Conservation (phyloP, 2,113 vertebrate genomes). For the Psilopsiagon aurifrons region DNA sequence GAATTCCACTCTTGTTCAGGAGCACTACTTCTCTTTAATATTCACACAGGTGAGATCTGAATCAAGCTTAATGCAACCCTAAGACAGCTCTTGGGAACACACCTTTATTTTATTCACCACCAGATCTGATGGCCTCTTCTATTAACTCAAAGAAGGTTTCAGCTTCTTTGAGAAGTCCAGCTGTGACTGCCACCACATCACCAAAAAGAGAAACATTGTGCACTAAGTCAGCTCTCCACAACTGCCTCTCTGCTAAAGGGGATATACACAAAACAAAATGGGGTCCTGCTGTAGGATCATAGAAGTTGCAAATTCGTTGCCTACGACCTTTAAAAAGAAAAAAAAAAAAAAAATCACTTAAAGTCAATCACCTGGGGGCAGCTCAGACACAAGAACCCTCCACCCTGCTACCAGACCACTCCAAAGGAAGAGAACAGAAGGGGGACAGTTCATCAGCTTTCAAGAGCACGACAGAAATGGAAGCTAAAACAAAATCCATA, state of each 20-base stretch:
- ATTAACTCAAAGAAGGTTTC: background rate
- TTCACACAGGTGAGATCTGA: background rate
- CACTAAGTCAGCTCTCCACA: background rate
- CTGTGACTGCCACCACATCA: background rate
- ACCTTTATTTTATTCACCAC: background rate
- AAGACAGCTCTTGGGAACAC: background rate
- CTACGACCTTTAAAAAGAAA: background rate
- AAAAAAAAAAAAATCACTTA: background rate
- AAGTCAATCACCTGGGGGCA: background rate
- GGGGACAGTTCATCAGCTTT: background rate
- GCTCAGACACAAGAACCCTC: background rate
- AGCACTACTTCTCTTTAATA: background rate
- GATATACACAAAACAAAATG: background rate
- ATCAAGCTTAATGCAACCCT: background rate
- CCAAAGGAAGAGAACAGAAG: background rate
- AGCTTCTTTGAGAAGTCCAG: background rate
- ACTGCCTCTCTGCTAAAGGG: background rate
- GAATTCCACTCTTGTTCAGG: background rate
- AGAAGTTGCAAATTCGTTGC: background rate
- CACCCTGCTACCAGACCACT: background rate
- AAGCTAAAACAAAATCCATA: background rate
- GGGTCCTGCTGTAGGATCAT: background rate
- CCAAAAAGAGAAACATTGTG: background rate
- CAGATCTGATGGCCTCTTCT: background rate
- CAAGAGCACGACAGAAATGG: background rate